Percentiles rank a stretch among this genome's conserved stretches.
Evolutionary conservation across 2,888 invertebrate species (phyloP).

Genomic region (Pristionchus exspectatus): DNA sequence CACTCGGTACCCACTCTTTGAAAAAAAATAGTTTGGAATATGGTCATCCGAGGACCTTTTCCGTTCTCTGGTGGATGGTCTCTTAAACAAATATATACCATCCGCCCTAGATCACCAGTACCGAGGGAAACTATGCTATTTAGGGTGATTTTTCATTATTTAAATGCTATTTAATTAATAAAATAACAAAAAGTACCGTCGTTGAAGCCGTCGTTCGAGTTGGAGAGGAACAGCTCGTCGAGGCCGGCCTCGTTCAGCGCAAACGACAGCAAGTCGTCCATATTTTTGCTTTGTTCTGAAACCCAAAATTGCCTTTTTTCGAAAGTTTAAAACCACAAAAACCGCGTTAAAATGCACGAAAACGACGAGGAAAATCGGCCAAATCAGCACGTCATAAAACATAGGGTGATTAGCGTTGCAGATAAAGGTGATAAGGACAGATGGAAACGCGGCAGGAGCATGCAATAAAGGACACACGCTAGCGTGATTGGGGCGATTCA

Average conservation of each 20-base stretch:
- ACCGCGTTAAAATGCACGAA: neutral
- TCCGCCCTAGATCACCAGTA: no score
- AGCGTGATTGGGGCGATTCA: neutral
- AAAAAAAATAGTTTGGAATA: no score
- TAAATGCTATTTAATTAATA: neutral
- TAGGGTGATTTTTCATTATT: no score
- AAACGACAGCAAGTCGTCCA: slow-evolving; percentile 69
- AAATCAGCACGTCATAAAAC: neutral
- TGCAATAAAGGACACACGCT: neutral
- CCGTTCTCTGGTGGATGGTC: no score
- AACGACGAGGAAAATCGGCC: neutral
- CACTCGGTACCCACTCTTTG: no score
- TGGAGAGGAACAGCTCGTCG: slow-evolving; percentile 61
- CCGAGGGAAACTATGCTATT: no score
- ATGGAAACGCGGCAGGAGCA: neutral
- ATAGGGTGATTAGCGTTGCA: neutral
- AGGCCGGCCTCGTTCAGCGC: slow-evolving; percentile 67
- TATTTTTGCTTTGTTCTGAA: slow-evolving; percentile 42
- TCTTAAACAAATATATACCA: no score
- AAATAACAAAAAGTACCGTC: neutral
- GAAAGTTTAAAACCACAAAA: neutral
- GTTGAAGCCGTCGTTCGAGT: slow-evolving; percentile 46
- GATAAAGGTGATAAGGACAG: neutral
- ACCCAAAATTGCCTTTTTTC: no score
- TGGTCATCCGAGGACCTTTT: no score